phyloP scores from a whole-genome alignment of 2,113 vertebrate genomes.

The Gymnocephalus cernua region DNA sequence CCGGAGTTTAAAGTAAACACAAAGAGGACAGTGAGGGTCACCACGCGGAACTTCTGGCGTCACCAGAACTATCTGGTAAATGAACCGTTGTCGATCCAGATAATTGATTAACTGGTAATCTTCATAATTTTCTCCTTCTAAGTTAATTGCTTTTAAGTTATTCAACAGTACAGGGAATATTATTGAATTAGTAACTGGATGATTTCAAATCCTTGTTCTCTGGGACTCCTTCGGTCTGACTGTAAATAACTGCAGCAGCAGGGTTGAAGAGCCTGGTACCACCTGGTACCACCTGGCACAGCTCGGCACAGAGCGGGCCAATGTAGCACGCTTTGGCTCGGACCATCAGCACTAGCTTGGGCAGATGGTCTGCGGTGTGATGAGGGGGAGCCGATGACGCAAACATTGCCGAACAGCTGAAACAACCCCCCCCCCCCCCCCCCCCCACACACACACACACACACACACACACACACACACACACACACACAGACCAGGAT shows the following conservation, averaged over 20 bases:
- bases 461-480: constrained; percentile 18
- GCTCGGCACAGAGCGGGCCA: neutral
- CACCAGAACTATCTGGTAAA: no score
- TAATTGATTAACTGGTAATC: no score
- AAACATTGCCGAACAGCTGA: constrained; percentile 62
- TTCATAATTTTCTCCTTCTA: no score
- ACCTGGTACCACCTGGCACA: neutral
- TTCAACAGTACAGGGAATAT: no score
- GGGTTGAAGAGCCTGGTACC: constrained; percentile 2
- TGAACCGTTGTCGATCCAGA: no score
- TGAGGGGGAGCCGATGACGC: constrained; percentile 50
- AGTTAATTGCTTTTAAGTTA: no score
- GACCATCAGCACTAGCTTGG: constrained; percentile 25
- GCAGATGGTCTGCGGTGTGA: constrained; percentile 68
- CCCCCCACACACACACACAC: constrained; percentile 44
- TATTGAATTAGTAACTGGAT: no score
- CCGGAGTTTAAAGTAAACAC: no score
- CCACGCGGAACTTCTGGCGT: no score
- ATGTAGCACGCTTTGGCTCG: constrained; percentile 34
- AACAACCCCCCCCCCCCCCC: constrained; percentile 49
- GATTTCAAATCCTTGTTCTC: neutral
- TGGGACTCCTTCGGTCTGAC: neutral
- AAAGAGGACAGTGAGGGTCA: no score
- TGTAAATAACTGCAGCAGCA: constrained; percentile 6
- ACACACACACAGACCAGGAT: constrained; percentile 7